Conservation (phyloP, 2,888 invertebrate species). For the Drepana falcataria region DNA sequence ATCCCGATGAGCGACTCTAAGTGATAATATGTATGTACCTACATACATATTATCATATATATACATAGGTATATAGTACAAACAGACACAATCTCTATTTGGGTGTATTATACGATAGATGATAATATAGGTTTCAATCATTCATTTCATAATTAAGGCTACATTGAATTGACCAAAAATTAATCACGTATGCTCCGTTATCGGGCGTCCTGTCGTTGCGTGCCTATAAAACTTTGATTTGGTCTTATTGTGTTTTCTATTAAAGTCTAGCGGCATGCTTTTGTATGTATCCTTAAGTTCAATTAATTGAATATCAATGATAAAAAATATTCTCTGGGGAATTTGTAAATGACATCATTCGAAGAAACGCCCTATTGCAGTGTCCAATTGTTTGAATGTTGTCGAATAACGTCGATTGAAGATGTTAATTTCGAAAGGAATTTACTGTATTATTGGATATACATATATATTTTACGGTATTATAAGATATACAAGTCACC, state of each 20-base stretch:
- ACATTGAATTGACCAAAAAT: conserved; percentile 20
- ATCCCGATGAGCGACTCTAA: too few species aligned
- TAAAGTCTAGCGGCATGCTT: conserved; percentile 2
- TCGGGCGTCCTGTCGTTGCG: conserved; percentile 19
- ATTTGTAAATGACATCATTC: conserved; percentile 1
- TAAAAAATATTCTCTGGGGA: neutral
- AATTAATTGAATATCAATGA: conserved; percentile 2
- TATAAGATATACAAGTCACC: too few species aligned
- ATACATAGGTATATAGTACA: neutral
- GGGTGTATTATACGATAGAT: conserved; percentile 1
- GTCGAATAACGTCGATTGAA: neutral
- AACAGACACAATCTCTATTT: neutral
- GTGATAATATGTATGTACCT: too few species aligned
- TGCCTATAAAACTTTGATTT: conserved; percentile 21
- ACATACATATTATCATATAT: too few species aligned
- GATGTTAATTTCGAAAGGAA: neutral
- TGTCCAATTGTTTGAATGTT: neutral
- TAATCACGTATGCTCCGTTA: conserved; percentile 23
- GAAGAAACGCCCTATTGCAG: neutral
- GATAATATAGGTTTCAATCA: conserved; percentile 15
- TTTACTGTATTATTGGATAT: neutral
- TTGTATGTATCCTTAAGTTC: conserved; percentile 1
- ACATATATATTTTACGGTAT: too few species aligned
- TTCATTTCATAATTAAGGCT: conserved; percentile 22
- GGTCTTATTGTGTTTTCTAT: conserved; percentile 7